These are phyloP conservation scores for Napeogenes sylphis DNA, from an alignment of 2,888 invertebrate species.

Conservation along the genomic window DNA sequence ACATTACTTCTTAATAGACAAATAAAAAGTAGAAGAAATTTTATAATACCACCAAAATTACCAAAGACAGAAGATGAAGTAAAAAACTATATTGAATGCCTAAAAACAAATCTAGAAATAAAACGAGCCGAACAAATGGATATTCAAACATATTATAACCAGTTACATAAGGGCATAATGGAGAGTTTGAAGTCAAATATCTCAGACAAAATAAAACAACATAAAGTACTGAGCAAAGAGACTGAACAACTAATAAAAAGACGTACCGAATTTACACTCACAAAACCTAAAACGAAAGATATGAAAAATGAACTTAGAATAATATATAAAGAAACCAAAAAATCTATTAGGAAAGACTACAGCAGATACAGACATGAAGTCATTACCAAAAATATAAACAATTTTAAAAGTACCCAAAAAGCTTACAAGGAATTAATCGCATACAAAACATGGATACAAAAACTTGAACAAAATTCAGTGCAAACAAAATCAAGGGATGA, in stretches of 20 bases:
- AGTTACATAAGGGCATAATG: too few species aligned
- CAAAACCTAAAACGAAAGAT: slow-evolving; percentile 9
- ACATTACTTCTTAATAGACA: too few species aligned
- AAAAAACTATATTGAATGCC: too few species aligned
- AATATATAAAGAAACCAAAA: slow-evolving; percentile 7
- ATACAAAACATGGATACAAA: slow-evolving; percentile 17
- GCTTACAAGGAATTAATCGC: slow-evolving; percentile 7
- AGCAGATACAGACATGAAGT: background rate
- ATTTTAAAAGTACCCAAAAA: slow-evolving; percentile 19
- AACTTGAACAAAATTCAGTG: slow-evolving; percentile 12
- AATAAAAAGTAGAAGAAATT: too few species aligned
- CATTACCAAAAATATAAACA: slow-evolving; percentile 9
- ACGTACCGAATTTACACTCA: slow-evolving; percentile 7
- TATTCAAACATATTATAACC: too few species aligned
- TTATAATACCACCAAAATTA: too few species aligned
- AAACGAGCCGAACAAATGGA: too few species aligned
- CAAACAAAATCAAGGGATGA: slow-evolving; percentile 20
- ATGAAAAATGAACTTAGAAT: slow-evolving; percentile 9
- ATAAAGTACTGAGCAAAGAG: slow-evolving; percentile 13
- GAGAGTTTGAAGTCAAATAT: too few species aligned
- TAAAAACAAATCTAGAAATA: too few species aligned
- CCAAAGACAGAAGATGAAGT: too few species aligned
- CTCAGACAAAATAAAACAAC: slow-evolving; percentile 5
- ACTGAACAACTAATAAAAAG: slow-evolving; percentile 11
- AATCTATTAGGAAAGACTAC: slow-evolving; percentile 3